Percentiles rank a stretch among this genome's conserved stretches.
These are phyloP conservation scores for Callospermophilus lateralis DNA, from an alignment of 2,113 vertebrate genomes.

Conservation along the genomic window DNA sequence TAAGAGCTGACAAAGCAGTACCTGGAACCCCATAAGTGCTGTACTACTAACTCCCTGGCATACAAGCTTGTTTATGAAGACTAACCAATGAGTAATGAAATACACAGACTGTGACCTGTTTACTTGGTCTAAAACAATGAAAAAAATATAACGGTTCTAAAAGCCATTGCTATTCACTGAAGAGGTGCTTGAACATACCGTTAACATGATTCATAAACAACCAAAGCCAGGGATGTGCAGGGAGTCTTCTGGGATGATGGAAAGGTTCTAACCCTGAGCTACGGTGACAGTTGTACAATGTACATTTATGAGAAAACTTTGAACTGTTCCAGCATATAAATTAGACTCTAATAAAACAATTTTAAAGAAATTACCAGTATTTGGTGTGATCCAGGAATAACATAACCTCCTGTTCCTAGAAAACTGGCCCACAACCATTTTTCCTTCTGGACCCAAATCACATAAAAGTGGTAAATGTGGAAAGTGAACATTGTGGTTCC, in stretches of 20 bases:
- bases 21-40: not conserved
- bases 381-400: constrained; percentile 50
- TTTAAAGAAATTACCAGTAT: not conserved
- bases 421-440: constrained; percentile 19
- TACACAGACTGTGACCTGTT: not conserved
- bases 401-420: constrained; percentile 48
- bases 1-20: not conserved
- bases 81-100: not conserved
- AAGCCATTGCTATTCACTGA: not conserved
- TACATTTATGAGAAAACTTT: constrained; percentile 32
- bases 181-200: not conserved
- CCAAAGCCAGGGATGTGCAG: not conserved
- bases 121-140: not conserved
- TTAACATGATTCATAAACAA: constrained; percentile 11
- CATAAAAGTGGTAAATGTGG: constrained; percentile 31
- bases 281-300: not conserved
- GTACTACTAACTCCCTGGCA: not conserved
- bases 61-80: not conserved
- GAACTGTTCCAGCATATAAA: constrained; percentile 22
- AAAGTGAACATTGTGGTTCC: not conserved
- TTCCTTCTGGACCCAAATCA: constrained; percentile 49
- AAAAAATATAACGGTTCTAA: not conserved
- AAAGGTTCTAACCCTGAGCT: not conserved
- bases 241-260: not conserved
- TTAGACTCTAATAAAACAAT: constrained; percentile 31